Conservation (phyloP, 1,140 invertebrate genomes). For the Sycobia sp. region DNA sequence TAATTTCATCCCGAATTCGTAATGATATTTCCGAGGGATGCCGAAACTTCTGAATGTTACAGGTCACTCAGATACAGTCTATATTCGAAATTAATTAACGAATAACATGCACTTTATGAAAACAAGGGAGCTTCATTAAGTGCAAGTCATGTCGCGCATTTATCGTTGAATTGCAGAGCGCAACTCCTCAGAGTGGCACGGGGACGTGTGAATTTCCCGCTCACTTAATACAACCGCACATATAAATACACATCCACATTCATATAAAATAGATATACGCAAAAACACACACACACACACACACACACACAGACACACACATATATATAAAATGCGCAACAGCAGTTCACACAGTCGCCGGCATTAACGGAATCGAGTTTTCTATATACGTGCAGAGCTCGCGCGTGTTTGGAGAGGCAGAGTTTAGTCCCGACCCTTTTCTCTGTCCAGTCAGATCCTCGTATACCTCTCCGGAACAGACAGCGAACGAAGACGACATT, state of each 20-base stretch:
- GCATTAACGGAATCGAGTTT: conserved; percentile 24
- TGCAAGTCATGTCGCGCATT: conserved; percentile 20
- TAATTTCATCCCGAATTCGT: no score
- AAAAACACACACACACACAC: no score
- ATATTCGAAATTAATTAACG: conserved; percentile 22
- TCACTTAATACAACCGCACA: conserved; percentile 22
- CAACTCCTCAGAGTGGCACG: not conserved
- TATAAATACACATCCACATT: no score
- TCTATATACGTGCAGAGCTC: no score
- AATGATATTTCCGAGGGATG: no score
- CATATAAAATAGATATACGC: not conserved
- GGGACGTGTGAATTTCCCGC: conserved; percentile 4
- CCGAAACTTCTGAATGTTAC: no score
- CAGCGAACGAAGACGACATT: conserved; percentile 34
- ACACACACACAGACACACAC: no score
- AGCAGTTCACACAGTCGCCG: not conserved
- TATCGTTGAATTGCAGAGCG: conserved; percentile 8
- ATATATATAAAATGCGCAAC: no score
- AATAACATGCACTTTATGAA: conserved; percentile 4
- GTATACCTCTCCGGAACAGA: not conserved
- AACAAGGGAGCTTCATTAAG: conserved; percentile 18
- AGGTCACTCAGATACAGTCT: no score
- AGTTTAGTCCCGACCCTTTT: not conserved
- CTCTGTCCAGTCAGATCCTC: not conserved
- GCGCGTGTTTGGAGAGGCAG: conserved; percentile 3